These are phyloP conservation scores for Scelioninae gen. 2 DNA, from an alignment of 2,888 invertebrate genomes.

Conservation along the genomic window DNA sequence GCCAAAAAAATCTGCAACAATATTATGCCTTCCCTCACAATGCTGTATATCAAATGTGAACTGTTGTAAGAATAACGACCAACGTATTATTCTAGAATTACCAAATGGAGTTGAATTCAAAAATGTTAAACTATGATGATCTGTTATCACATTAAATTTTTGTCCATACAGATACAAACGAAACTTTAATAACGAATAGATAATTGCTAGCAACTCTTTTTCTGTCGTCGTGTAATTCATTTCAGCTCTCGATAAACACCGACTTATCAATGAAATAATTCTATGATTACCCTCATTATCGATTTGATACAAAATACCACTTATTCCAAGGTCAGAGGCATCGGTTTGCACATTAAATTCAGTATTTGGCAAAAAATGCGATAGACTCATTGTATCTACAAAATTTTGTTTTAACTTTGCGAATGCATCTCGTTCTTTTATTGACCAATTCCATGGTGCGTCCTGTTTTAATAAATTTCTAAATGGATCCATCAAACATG, in stretches of 20 bases:
- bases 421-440: conserved; percentile 3
- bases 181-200: conserved; percentile 16
- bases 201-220: conserved; percentile 19
- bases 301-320: conserved; percentile 27
- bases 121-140: conserved; percentile 27
- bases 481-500: conserved; percentile 23
- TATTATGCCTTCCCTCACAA: conserved; percentile 7
- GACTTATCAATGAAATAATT: conserved; percentile 14
- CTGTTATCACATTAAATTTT: conserved; percentile 14
- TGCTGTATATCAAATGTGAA: conserved; percentile 3
- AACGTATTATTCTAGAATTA: conserved; percentile 12
- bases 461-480: conserved; percentile 12
- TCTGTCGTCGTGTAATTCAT: conserved; percentile 19
- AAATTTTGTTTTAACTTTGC: conserved; percentile 17
- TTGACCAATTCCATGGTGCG: conserved; percentile 10
- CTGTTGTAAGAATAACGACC: conserved; percentile 20
- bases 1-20: conserved; percentile 19
- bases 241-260: conserved; percentile 14
- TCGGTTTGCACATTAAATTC: conserved; percentile 18
- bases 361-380: conserved; percentile 3
- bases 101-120: conserved; percentile 18
- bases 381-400: not conserved
- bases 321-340: conserved; percentile 14
- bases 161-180: conserved; percentile 12
- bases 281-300: conserved; percentile 16